Evolutionary conservation across 2,797 vertebrate species (phyloP).

Genomic region (Aeoliscus strigatus): DNA sequence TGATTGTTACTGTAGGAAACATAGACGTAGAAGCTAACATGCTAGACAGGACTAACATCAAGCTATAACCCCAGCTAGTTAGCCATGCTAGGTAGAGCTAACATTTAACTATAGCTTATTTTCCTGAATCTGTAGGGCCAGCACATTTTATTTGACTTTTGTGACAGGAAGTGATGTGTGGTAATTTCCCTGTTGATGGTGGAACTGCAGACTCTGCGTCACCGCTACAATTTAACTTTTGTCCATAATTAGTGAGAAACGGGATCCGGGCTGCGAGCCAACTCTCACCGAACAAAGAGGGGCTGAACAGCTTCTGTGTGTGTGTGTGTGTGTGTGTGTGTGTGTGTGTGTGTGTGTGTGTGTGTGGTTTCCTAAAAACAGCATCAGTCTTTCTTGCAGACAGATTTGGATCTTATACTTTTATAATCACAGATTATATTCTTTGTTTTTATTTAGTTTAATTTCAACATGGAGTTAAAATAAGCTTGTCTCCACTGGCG

Average conservation of each 20-base stretch:
- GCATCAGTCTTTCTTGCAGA: conserved; percentile 22
- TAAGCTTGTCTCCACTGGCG: too few relatives aligned
- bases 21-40: too few relatives aligned
- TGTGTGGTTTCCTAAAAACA: conserved; percentile 30
- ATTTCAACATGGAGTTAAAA: conserved; percentile 1
- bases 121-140: too few relatives aligned
- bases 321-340: conserved; percentile 1
- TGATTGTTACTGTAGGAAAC: too few relatives aligned
- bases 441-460: not conserved
- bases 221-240: conserved; percentile 41
- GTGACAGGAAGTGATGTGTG: conserved; percentile 16
- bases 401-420: conserved; percentile 14
- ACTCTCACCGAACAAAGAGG: conserved; percentile 28
- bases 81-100: too few relatives aligned
- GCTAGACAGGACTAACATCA: too few relatives aligned
- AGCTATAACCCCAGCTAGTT: too few relatives aligned
- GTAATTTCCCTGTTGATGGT: not conserved
- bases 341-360: conserved; percentile 18
- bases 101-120: too few relatives aligned
- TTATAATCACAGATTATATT: conserved; percentile 7
- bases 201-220: conserved; percentile 21
- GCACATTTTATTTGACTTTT: conserved; percentile 31
- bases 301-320: conserved; percentile 17
- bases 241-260: conserved; percentile 51
- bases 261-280: conserved; percentile 35